phyloP scores from a whole-genome alignment of 2,888 invertebrate genomes.

The Heliconius ismenius region DNA sequence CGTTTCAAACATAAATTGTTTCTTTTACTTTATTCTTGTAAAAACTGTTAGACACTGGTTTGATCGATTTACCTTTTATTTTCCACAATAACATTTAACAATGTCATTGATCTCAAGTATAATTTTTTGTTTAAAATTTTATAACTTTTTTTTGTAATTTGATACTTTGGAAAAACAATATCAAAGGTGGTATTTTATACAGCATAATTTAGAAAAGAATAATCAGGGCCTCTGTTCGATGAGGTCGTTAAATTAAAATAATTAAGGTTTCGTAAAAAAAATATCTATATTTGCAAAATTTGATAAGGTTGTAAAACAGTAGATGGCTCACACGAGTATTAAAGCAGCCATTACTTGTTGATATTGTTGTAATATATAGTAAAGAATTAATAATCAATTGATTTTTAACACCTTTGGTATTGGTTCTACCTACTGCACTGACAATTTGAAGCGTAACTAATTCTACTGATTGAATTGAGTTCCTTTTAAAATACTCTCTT shows the following conservation, averaged over 20 bases:
- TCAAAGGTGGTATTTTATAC: constrained; percentile 42
- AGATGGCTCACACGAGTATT: constrained; percentile 34
- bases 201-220: constrained; percentile 58
- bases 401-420: constrained; percentile 16
- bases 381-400: neutral
- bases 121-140: constrained; percentile 38
- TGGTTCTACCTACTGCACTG: constrained; percentile 56
- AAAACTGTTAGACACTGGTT: constrained; percentile 45
- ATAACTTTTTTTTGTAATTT: constrained; percentile 56
- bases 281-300: constrained; percentile 71
- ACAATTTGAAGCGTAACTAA: constrained; percentile 66
- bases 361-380: neutral
- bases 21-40: constrained; percentile 48
- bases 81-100: constrained; percentile 45
- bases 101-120: constrained; percentile 50
- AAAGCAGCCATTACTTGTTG: too few species aligned
- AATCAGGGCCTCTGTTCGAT: constrained; percentile 73
- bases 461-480: constrained; percentile 74
- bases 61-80: constrained; percentile 45
- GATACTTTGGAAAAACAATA: constrained; percentile 39
- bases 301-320: constrained; percentile 74
- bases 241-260: constrained; percentile 64
- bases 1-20: constrained; percentile 51
- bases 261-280: constrained; percentile 64
- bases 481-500: constrained; percentile 61